Evolutionary conservation across 2,888 invertebrate species (phyloP), one percentile per base, ranked within the genome.

Genomic region (Caenorhabditis afra): DNA sequence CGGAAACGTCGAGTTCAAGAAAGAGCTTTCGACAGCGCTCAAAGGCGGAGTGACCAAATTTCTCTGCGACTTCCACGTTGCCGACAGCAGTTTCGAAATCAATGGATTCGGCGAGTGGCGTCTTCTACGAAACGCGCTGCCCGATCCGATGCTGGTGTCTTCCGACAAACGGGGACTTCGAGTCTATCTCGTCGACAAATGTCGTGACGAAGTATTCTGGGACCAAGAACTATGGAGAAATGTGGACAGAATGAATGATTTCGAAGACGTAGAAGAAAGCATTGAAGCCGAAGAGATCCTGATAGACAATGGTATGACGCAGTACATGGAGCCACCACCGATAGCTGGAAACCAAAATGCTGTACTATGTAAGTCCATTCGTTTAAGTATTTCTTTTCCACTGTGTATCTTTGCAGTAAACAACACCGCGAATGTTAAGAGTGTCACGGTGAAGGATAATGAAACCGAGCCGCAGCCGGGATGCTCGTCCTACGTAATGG

Each of bases 91-190:
- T 14, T 83, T 83, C 29, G 83, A 83, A 41, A 83, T 83, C 18
- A 83, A 83, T 29, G 79, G 81, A 4, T 81, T 79, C 29, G 83
- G 83, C 11, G 83, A 83, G 35, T 83, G 83, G 83, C 52, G 81
- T n/a, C 62, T 83, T n/a, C 53, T 81, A 18, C 76, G 74, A 37
- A 81, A 83, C 18, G 83, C 83, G 1, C 18, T 80, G 1, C 83
- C 83, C 4, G 70, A 80, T 76, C 80, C 83, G 1, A 49, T 77
- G 66, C 70, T 83, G 1, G 49, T 64, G 0, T 68, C 68, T 7
- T 23, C 58, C 1, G 80, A 81, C 45, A 83, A 83, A 61, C 58
- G 76, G 44, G 80, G 75, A 8, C 35, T 50, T 12, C 47, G 83
- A n/a, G 70, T 79, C 8, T 83, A 83, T 62, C 64, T 83, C 59